Conservation (phyloP, 2,888 invertebrate genomes). For the Nephrotoma flavescens region DNA sequence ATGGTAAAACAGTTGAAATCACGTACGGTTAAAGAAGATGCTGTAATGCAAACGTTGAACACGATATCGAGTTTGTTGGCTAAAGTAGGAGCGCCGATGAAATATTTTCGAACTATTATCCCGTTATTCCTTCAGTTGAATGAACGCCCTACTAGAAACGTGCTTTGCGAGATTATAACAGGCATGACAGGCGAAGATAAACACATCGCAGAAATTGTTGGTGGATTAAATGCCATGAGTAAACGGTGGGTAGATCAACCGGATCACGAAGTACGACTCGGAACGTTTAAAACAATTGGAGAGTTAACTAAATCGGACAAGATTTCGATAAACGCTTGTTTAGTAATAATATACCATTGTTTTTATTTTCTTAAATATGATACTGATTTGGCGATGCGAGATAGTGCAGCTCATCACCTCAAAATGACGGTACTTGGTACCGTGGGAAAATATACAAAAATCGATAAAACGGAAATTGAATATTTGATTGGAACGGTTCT, state of each 20-base stretch:
- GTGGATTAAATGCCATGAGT: constrained; percentile 76
- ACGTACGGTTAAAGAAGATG: constrained; percentile 45
- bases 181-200: neutral
- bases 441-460: constrained; percentile 38
- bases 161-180: constrained; percentile 46
- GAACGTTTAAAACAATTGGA: constrained; percentile 58
- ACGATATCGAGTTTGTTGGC: constrained; percentile 62
- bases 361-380: constrained; percentile 62
- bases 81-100: constrained; percentile 46
- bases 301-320: constrained; percentile 34
- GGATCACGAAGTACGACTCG: constrained; percentile 68
- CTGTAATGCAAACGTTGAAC: constrained; percentile 50
- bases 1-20: constrained; percentile 45
- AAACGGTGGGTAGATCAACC: constrained; percentile 85
- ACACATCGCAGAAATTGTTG: constrained; percentile 32
- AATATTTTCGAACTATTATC: constrained; percentile 52
- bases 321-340: constrained; percentile 48
- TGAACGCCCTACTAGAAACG: constrained; percentile 49
- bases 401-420: constrained; percentile 60
- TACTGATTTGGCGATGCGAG: constrained; percentile 70
- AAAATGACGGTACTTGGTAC: constrained; percentile 52
- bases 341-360: constrained; percentile 68
- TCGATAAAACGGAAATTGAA: constrained; percentile 38
- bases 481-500: constrained; percentile 59
- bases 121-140: constrained; percentile 56